Evolutionary conservation across 1,140 invertebrate species (phyloP).

Genomic region (Leptopilina clavipes): DNA sequence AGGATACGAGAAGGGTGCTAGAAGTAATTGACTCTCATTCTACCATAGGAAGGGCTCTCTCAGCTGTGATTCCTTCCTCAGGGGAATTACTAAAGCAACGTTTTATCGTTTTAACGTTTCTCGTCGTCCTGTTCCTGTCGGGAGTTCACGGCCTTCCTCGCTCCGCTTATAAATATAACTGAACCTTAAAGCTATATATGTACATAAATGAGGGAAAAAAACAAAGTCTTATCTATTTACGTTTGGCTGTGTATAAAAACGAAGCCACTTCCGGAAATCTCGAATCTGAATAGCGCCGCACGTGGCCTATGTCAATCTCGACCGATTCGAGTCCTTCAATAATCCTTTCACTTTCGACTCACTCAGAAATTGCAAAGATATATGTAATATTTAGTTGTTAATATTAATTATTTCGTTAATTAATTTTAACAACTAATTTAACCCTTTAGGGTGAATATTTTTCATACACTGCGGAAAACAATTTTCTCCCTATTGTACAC

Average conservation of each 20-base stretch:
- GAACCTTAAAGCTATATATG: constrained; percentile 13
- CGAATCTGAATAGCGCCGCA: constrained; percentile 32
- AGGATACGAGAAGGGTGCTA: constrained; percentile 33
- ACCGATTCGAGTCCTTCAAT: background rate
- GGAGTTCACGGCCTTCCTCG: constrained; percentile 21
- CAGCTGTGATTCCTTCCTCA: constrained; percentile 57
- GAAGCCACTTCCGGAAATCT: constrained; percentile 45
- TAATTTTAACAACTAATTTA: too few species aligned
- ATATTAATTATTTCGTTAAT: too few species aligned
- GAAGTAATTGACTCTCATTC: constrained; percentile 39
- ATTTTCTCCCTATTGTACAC: too few species aligned
- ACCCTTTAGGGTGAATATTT: too few species aligned
- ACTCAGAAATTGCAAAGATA: too few species aligned
- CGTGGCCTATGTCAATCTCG: background rate
- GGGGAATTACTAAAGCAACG: constrained; percentile 40
- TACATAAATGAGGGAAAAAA: constrained; percentile 20
- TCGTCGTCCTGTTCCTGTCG: constrained; percentile 51
- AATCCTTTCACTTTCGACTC: background rate
- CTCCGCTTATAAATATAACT: constrained; percentile 36
- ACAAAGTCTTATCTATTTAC: constrained; percentile 44
- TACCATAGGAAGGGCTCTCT: constrained; percentile 46
- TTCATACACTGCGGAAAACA: too few species aligned
- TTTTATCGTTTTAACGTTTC: constrained; percentile 54
- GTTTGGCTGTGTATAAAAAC: constrained; percentile 31
- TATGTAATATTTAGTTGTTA: too few species aligned